Evolutionary conservation across 2,113 vertebrate species (phyloP), one percentile per base, ranked within the genome.

Genomic region (Scytalopus superciliaris): DNA sequence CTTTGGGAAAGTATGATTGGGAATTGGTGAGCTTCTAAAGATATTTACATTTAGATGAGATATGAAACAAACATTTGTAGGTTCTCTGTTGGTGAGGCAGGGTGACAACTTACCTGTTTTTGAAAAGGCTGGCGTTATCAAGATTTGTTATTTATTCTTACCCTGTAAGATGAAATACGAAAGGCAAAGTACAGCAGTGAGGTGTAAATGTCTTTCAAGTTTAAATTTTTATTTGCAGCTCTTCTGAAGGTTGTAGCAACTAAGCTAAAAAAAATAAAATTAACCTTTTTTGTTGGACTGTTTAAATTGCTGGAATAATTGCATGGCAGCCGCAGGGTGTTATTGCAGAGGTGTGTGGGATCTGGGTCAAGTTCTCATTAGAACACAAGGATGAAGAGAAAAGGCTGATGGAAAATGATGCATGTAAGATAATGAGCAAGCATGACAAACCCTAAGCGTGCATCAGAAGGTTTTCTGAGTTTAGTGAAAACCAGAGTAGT

Each of bases 241-340:
- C 33, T 66, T 40, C 39, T 76, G 35, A 45, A 67, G 50, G 19
- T 74, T 84, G 35, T 67, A 52, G 28, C 31, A 59, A 30, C 45
- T 56, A 60, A 56, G 49, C 24, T 4, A 72, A 60, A 67, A 66
- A 33, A 30, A 67, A 45, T 19, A 33, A 13, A 25, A 57, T 35
- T 39, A 50, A 35, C 50, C 57, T 72, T 50, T 63, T 70, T 74
- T 86, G 28, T 63, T 84, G n/a, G 37, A 11, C 37, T 90, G 37
- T 45, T 67, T 64, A 69, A 93, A 44, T 49, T 92, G 47, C 55
- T 84, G 52, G 59, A 62, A 53, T 74, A 77, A 66, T 14, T 60
- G 62, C 33, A 47, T 72, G 21, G 9, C 13, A 39, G 44, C n/a
- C 1, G 0, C 40, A 13, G 25, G 67, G 40, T 0, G 0, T 83